phyloP scores from a whole-genome alignment of 1,140 invertebrate species.

The Dendrolimus kikuchii region DNA sequence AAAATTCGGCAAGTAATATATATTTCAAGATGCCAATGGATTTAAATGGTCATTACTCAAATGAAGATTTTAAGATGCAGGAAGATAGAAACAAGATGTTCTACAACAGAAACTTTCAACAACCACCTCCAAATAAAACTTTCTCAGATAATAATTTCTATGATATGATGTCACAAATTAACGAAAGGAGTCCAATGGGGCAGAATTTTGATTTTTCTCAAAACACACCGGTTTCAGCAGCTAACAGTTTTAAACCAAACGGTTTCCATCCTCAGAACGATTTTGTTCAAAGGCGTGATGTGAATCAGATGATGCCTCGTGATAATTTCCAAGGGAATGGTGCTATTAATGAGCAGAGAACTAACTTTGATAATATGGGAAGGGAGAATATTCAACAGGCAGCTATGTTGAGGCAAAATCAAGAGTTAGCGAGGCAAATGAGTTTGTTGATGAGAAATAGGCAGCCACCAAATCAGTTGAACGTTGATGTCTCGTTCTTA shows the following conservation, averaged over 20 bases:
- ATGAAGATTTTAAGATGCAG: slow-evolving; percentile 45
- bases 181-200: slow-evolving; percentile 28
- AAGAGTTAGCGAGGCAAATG: slow-evolving; percentile 57
- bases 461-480: slow-evolving; percentile 53
- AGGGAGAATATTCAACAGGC: slow-evolving; percentile 39
- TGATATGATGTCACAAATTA: slow-evolving; percentile 39
- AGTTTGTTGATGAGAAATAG: slow-evolving; percentile 49
- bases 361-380: slow-evolving; percentile 37
- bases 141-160: slow-evolving; percentile 44
- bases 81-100: slow-evolving; percentile 51
- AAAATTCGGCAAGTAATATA: slow-evolving; percentile 29
- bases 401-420: slow-evolving; percentile 45
- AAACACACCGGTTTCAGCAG: slow-evolving; percentile 18
- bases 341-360: slow-evolving; percentile 30
- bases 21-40: slow-evolving; percentile 50
- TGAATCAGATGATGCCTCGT: slow-evolving; percentile 34
- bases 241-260: slow-evolving; percentile 50
- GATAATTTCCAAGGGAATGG: slow-evolving; percentile 41
- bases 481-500: slow-evolving; percentile 56
- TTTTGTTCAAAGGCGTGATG: slow-evolving; percentile 43
- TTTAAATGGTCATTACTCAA: slow-evolving; percentile 38
- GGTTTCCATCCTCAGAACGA: slow-evolving; percentile 48
- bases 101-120: slow-evolving; percentile 40
- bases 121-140: slow-evolving; percentile 31
- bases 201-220: slow-evolving; percentile 48